These are phyloP conservation scores for Polyploca ridens DNA, from an alignment of 2,888 invertebrate genomes.

Conservation along the genomic window DNA sequence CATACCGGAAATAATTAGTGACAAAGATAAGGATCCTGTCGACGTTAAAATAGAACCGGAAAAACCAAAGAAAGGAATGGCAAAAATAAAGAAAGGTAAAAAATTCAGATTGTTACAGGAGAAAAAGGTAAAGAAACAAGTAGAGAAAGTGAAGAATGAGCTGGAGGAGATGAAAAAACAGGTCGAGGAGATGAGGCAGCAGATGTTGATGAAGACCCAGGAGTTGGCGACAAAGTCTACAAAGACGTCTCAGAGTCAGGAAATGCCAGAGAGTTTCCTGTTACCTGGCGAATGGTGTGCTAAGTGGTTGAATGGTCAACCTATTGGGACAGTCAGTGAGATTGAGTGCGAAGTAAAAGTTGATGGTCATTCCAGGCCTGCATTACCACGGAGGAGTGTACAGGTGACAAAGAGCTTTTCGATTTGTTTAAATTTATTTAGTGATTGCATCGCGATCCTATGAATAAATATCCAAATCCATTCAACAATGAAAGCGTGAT, in stretches of 20 bases:
- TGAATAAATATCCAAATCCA: too few relatives aligned
- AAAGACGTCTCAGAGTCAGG: constrained; percentile 31
- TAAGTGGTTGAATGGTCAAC: constrained; percentile 89
- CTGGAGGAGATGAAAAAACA: constrained; percentile 69
- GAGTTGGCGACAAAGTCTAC: constrained; percentile 35
- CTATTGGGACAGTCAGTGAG: constrained; percentile 84
- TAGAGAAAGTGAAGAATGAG: constrained; percentile 67
- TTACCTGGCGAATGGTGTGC: constrained; percentile 86
- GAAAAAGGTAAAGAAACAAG: constrained; percentile 67
- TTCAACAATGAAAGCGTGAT: too few relatives aligned
- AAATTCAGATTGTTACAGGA: constrained; percentile 58
- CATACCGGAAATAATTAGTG: constrained; percentile 10
- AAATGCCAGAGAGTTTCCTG: constrained; percentile 61
- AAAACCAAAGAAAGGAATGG: constrained; percentile 42
- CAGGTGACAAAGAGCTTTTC: constrained; percentile 51
- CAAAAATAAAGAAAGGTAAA: constrained; percentile 64
- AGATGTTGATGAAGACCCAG: constrained; percentile 60
- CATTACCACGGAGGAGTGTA: constrained; percentile 69
- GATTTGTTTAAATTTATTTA: background rate
- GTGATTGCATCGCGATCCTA: background rate
- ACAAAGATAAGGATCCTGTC: constrained; percentile 15
- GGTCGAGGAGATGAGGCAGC: constrained; percentile 68
- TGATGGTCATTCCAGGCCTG: constrained; percentile 66
- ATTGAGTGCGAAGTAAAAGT: constrained; percentile 65
- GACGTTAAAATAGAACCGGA: constrained; percentile 20